Percentiles rank a stretch among this genome's conserved stretches.
Evolutionary conservation across 2,888 invertebrate species (phyloP).

Genomic region (Emmelina monodactyla): DNA sequence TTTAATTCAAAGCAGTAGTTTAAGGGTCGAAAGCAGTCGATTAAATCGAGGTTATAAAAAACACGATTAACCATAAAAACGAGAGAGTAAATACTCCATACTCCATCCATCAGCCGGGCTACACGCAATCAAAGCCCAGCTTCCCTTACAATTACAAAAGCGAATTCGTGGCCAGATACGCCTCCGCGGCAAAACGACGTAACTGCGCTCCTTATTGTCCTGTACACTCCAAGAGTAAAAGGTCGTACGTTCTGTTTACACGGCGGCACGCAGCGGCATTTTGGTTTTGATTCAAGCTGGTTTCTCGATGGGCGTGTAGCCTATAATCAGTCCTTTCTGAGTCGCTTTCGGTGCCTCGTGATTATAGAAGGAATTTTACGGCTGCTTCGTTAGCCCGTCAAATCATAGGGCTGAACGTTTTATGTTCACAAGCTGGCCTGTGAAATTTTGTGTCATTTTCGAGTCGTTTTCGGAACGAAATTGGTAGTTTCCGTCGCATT

Average conservation of each 20-base stretch:
- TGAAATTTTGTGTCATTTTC: slow-evolving; percentile 52
- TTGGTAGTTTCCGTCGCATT: slow-evolving; percentile 23
- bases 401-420: slow-evolving; percentile 50
- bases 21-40: too few species aligned
- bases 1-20: too few species aligned
- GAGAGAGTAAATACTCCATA: slow-evolving; percentile 3
- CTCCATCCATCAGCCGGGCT: slow-evolving; percentile 30
- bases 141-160: slow-evolving; percentile 32
- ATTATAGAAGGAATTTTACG: slow-evolving; percentile 56
- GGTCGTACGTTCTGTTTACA: slow-evolving; percentile 14
- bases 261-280: slow-evolving; percentile 19
- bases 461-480: slow-evolving; percentile 22
- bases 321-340: slow-evolving; percentile 44
- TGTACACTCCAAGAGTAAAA: slow-evolving; percentile 12
- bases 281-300: slow-evolving; percentile 27
- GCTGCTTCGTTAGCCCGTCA: slow-evolving; percentile 56
- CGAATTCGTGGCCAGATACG: slow-evolving; percentile 31
- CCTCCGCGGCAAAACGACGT: slow-evolving; percentile 20
- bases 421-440: slow-evolving; percentile 31
- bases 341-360: slow-evolving; percentile 24
- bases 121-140: slow-evolving; percentile 25
- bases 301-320: slow-evolving; percentile 49
- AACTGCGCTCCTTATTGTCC: slow-evolving; percentile 13
- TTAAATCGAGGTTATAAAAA: too few species aligned
- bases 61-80: background rate